phyloP scores from a whole-genome alignment of 1,140 invertebrate genomes.

The Hyphantria cunea region DNA sequence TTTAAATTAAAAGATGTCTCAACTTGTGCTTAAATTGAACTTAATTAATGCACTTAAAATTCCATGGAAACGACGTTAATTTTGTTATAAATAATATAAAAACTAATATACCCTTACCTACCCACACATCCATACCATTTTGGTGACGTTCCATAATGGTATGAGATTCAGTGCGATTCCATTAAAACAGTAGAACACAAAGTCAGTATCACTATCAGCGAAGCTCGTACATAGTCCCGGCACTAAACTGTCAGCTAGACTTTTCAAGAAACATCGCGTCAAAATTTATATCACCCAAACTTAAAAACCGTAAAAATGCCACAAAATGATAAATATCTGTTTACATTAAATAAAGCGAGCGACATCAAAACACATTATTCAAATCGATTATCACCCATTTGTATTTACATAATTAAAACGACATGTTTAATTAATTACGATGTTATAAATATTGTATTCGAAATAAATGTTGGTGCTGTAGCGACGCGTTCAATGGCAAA shows the following conservation, averaged over 20 bases:
- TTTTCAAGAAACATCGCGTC: conserved; percentile 43
- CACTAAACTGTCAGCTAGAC: conserved; percentile 39
- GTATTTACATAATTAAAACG: conserved; percentile 78
- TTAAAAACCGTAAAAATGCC: conserved; percentile 66
- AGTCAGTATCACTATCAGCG: conserved; percentile 36
- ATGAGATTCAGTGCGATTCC: conserved; percentile 54
- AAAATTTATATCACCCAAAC: conserved; percentile 50
- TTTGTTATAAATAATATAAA: conserved; percentile 36
- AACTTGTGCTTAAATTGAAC: too few relatives aligned
- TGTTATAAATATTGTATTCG: conserved; percentile 71
- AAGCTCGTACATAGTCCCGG: conserved; percentile 42
- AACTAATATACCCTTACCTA: conserved; percentile 81
- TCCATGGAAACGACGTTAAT: not conserved
- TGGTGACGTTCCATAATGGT: conserved; percentile 82
- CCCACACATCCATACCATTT: conserved; percentile 83
- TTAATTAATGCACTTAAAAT: too few relatives aligned
- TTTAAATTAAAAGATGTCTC: too few relatives aligned
- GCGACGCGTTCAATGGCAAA: conserved; percentile 66
- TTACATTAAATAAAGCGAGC: conserved; percentile 72
- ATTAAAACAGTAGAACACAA: conserved; percentile 44
- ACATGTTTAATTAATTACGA: conserved; percentile 75
- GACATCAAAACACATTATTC: conserved; percentile 67
- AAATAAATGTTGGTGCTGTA: conserved; percentile 46
- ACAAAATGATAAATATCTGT: conserved; percentile 70
- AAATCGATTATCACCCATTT: conserved; percentile 74